Base-by-base conservation (phyloP, 2,888 invertebrate species). In the Amorpha juglandis region DNA sequence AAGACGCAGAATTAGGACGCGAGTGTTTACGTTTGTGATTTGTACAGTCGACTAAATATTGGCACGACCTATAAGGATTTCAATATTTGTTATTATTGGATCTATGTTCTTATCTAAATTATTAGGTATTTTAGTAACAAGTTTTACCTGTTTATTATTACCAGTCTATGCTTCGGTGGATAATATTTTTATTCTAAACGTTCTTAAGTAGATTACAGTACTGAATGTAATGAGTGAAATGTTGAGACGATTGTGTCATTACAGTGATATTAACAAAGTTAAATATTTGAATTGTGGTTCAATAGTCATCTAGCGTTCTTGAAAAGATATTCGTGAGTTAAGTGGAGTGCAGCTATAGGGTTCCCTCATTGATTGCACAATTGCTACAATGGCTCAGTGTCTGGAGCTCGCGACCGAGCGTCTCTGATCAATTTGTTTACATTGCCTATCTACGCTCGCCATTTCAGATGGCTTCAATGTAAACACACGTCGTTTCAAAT, bases 31-130 rank as follows among this genome's bases (percentile, higher is more conserved):
- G 38, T 58, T 55, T 38, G 9, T 58, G 19, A 38, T 58, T 42
- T 42, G 38, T 38, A 58, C 58, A 9, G 38, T 12, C 45, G 45
- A 45, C n/a, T 33, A 53, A 12, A 19, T 42, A 58, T 58, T 58
- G 16, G 58, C 19, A 58, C 55, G 55, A 55, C 55, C 55, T 38
- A 38, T 58, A 42, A 58, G 19, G 58, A 42, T 58, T 58, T 58
- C 38, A 35, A 42, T 19, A 19, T 19, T 19, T 58, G 38, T 12
- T 58, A 42, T 58, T 58, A 58, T 58, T 58, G 38, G 35, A 55
- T 8, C 55, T 38, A 38, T 6, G 12, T 38, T 16, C n/a, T n/a
- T 16, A 55, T 16, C 16, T 58, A 38, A 58, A 38, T 58, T 58
- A 58, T 58, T 16, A 6, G 42, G 11, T 21, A 58, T 38, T 58